These are phyloP conservation scores for Hydraecia micacea DNA, from an alignment of 2,888 invertebrate genomes.

Conservation along the genomic window DNA sequence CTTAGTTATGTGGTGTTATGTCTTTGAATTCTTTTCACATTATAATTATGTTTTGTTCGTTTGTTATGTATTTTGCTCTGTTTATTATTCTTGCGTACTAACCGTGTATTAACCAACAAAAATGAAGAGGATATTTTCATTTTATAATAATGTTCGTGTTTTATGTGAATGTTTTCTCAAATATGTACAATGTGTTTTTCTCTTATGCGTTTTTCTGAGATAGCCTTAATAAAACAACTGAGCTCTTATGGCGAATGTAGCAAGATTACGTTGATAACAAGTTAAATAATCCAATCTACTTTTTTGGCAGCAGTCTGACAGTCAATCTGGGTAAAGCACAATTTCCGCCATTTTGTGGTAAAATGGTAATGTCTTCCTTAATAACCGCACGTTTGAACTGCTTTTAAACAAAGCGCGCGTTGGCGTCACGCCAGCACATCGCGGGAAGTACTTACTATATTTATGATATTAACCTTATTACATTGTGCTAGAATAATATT, in stretches of 20 bases:
- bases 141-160: not conserved
- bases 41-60: slow-evolving; percentile 12
- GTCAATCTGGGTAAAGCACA: slow-evolving; percentile 37
- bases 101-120: not conserved
- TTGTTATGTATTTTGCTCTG: not conserved
- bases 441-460: slow-evolving; percentile 16
- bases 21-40: slow-evolving; percentile 20
- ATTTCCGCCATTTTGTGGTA: slow-evolving; percentile 43
- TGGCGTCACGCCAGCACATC: slow-evolving; percentile 31
- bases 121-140: not conserved
- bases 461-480: slow-evolving; percentile 27
- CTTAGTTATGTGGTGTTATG: slow-evolving; percentile 21
- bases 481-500: not conserved
- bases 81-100: not conserved
- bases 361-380: slow-evolving; percentile 48
- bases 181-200: not conserved
- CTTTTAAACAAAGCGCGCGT: slow-evolving; percentile 27
- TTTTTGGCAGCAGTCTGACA: slow-evolving; percentile 37
- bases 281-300: not conserved
- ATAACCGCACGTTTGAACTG: slow-evolving; percentile 29
- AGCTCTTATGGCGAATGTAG: not conserved
- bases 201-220: not conserved
- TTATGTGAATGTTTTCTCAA: not conserved
- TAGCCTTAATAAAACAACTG: not conserved
- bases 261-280: not conserved